Conservation (phyloP, 2,888 invertebrate species). For the Idaea biselata region DNA sequence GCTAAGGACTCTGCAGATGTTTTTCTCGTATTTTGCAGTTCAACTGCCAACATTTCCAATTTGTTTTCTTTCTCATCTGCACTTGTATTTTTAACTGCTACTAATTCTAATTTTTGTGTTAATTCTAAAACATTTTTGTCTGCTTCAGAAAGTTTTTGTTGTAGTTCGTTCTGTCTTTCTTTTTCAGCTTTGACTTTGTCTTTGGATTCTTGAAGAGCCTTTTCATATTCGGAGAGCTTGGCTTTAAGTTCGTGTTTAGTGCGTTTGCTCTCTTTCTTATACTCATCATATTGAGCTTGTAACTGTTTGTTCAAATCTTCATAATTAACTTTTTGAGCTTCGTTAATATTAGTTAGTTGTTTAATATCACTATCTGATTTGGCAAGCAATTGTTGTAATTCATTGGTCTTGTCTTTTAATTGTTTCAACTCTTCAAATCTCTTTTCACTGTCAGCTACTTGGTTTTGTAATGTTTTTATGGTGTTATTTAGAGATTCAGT, state of each 20-base stretch:
- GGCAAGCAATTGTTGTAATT: conserved; percentile 60
- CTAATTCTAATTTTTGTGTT: conserved; percentile 67
- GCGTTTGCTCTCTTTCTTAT: conserved; percentile 71
- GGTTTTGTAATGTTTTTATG: conserved; percentile 53
- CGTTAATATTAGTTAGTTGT: conserved; percentile 67
- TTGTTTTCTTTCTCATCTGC: conserved; percentile 64
- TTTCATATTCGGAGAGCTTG: conserved; percentile 80
- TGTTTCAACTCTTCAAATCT: conserved; percentile 55
- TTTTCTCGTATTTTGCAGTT: conserved; percentile 65
- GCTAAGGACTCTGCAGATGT: conserved; percentile 55
- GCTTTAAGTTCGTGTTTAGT: conserved; percentile 75
- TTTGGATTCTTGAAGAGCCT: conserved; percentile 61
- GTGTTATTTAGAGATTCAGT: conserved; percentile 61
- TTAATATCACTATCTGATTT: conserved; percentile 73
- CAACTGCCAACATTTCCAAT: conserved; percentile 66
- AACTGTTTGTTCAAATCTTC: conserved; percentile 72
- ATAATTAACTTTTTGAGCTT: conserved; percentile 72
- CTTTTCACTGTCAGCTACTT: conserved; percentile 56
- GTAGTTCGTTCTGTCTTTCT: conserved; percentile 60
- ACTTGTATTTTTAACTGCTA: conserved; percentile 62
- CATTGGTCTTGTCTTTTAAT: conserved; percentile 61
- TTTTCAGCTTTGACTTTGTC: conserved; percentile 60
- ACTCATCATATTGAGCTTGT: conserved; percentile 65
- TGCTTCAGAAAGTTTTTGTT: conserved; percentile 57
- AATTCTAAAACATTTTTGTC: conserved; percentile 62